Evolutionary conservation across 2,888 invertebrate genomes (phyloP).

Genomic region (Drosophila stalkeri): DNA sequence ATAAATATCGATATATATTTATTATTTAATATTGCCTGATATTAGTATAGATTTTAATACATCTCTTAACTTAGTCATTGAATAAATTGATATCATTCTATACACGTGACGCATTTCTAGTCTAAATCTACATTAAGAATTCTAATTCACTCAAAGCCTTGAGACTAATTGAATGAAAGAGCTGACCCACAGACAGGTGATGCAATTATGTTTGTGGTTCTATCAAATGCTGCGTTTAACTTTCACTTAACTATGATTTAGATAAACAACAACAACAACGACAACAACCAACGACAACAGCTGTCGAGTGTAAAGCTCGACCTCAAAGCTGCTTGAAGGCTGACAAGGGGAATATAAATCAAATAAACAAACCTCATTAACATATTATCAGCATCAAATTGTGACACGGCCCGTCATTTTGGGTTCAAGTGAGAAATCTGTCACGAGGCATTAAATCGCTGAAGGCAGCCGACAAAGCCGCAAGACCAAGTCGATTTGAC

Average conservation of each 20-base stretch:
- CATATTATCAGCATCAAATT: conserved; percentile 79
- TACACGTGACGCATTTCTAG: too few species aligned
- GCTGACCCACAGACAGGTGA: neutral
- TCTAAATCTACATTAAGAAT: too few species aligned
- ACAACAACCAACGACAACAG: neutral
- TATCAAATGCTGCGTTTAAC: conserved; percentile 51
- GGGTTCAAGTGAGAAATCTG: conserved; percentile 74
- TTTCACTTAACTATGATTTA: conserved; percentile 58
- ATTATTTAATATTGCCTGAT: too few species aligned
- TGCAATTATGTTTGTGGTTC: conserved; percentile 12
- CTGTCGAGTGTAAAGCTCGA: conserved; percentile 1
- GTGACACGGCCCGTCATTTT: conserved; percentile 72
- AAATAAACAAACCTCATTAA: conserved; percentile 80
- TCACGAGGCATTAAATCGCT: conserved; percentile 73
- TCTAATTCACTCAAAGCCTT: neutral
- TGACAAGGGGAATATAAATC: conserved; percentile 65
- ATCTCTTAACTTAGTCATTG: too few species aligned
- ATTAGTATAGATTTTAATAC: too few species aligned
- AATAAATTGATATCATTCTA: too few species aligned
- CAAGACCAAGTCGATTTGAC: conserved; percentile 32
- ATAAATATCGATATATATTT: too few species aligned
- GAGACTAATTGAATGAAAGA: neutral
- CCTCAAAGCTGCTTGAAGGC: conserved; percentile 7
- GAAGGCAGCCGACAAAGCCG: conserved; percentile 57
- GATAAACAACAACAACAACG: conserved; percentile 20